Conservation (phyloP, 2,113 vertebrate genomes). For the Alosa alosa region DNA sequence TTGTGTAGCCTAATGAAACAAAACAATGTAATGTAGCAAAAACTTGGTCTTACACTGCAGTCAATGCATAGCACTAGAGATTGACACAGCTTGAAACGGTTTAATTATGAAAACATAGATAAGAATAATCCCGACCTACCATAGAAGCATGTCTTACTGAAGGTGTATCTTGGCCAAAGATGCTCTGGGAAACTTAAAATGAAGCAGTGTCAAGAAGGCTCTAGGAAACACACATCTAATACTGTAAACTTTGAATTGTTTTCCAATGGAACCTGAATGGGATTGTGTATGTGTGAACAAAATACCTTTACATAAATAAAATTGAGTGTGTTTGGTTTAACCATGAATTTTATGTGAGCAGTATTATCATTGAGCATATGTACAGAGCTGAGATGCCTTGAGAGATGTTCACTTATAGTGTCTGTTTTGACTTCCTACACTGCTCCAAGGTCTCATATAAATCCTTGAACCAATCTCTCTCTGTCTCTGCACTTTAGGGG, state of each 20-base stretch:
- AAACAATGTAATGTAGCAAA: too few relatives aligned
- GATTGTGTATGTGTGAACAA: neutral
- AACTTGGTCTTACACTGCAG: too few relatives aligned
- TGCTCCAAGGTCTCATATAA: neutral
- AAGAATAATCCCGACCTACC: too few relatives aligned
- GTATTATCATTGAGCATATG: neutral
- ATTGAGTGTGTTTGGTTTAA: neutral
- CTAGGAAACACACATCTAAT: too few relatives aligned
- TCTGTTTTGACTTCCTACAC: neutral
- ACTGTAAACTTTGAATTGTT: neutral
- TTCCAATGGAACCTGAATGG: neutral
- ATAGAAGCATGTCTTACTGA: too few relatives aligned
- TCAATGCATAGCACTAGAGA: too few relatives aligned
- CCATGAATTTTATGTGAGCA: neutral
- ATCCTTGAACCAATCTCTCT: neutral
- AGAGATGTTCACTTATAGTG: neutral
- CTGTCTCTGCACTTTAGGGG: neutral
- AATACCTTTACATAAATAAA: neutral
- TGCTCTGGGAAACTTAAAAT: too few relatives aligned
- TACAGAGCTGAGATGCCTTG: neutral
- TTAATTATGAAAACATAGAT: too few relatives aligned
- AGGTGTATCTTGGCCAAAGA: too few relatives aligned
- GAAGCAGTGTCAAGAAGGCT: too few relatives aligned
- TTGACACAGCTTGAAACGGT: too few relatives aligned
- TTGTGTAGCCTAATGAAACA: too few relatives aligned